phyloP scores from a whole-genome alignment of 2,888 invertebrate genomes.

The Eumacrocentrus americanus region DNA sequence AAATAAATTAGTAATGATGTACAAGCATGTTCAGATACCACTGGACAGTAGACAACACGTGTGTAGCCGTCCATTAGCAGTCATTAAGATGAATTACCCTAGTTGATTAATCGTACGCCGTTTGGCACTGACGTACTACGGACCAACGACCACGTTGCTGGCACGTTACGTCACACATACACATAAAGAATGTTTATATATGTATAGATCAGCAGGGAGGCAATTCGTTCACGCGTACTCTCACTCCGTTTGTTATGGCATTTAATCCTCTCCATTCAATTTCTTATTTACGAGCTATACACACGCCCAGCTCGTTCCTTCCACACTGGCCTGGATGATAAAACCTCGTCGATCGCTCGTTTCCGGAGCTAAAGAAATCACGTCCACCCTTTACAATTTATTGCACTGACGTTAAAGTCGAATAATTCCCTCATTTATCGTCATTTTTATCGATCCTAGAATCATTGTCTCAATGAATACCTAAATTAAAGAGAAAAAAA shows the following conservation, averaged over 20 bases:
- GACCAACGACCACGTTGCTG: constrained; percentile 24
- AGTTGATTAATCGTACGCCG: constrained; percentile 48
- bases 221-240: background rate
- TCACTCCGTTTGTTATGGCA: constrained; percentile 25
- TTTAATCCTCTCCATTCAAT: constrained; percentile 29
- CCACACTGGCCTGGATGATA: constrained; percentile 8
- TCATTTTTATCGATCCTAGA: background rate
- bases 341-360: constrained; percentile 11
- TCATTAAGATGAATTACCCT: constrained; percentile 50
- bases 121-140: constrained; percentile 42
- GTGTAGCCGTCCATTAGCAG: constrained; percentile 39
- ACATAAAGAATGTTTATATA: background rate
- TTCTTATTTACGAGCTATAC: constrained; percentile 29
- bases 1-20: constrained; percentile 7
- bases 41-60: constrained; percentile 10
- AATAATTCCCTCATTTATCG: constrained; percentile 10
- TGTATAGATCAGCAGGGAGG: background rate
- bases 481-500: no score
- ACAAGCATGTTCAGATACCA: background rate
- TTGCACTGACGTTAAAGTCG: background rate
- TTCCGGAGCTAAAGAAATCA: constrained; percentile 9
- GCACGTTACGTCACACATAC: constrained; percentile 13
- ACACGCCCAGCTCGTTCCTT: constrained; percentile 26
- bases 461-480: no score
- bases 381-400: background rate